Evolutionary conservation across 2,797 vertebrate genomes (phyloP), one percentile per base, ranked within the genome.

Genomic region (Coracias cyanogaster): DNA sequence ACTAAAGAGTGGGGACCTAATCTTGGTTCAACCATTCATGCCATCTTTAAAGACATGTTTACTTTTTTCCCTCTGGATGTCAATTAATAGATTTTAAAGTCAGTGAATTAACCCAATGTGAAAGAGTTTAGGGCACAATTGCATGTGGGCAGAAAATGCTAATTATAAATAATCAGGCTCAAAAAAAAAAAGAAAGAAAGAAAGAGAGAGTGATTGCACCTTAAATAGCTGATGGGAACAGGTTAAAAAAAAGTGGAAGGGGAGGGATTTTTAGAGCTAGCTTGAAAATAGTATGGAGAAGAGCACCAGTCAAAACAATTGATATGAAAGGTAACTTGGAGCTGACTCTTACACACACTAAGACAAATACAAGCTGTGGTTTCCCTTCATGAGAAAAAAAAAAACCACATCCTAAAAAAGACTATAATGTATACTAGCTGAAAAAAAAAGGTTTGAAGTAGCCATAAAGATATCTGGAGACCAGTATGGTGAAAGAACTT

Each of bases 61-160:
- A 80, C 94, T 94, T 94, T 95, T 90, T 83, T 84, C 26, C 77
- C 78, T 84, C 78, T 97, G 92, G 86, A 94, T 71, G 81, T 95
- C 94, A 91, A 92, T 96, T 96, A 96, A 96, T 95, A 92, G 92
- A 95, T 94, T 96, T 96, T 95, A 94, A 97, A 95, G 94, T 94
- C 94, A 94, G 81, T 80, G 90, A 95, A 95, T 95, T 95, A 95
- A 94, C 74, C 78, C 77, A 49, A 69, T 19, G 82, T 89, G 90
- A 97, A 96, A 96, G 89, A 94, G 70, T 96, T 96, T 93, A 58
- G 78, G 71, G 67, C 66, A 86, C 88, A 95, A 92, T 94, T 97
- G 82, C 82, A 8, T 66, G 82, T 33, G 69, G 62, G 48, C 71
- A 61, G 49, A 94, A 91, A 89, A 94, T 73, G 73, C 89, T 97